Evolutionary conservation across 2,797 vertebrate species (phyloP), one percentile per base, ranked within the genome.

Genomic region (Mormyrus proboscirostris): DNA sequence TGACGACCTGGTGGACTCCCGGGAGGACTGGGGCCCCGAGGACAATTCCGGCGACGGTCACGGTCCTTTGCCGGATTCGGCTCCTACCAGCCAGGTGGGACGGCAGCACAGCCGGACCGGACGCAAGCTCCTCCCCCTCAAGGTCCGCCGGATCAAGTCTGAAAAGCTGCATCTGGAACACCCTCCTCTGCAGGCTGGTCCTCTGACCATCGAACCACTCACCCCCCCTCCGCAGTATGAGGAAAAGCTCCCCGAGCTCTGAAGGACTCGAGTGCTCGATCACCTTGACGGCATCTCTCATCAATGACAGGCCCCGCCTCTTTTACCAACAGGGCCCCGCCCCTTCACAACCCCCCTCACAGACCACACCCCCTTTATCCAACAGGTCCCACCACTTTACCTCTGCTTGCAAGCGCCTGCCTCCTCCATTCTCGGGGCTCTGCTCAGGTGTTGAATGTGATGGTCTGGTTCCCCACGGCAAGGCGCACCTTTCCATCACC

Each of bases 201-300:
- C 94, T 0, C 88, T 96, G 16, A 97, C 96, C 0, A 96, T 99
- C 25, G 98, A 99, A 91, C 98, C 98, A 0, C 94, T 99, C 7
- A 99, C 98, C 0, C 98, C 98, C 0, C 98, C 98, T 0, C 98
- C 98, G 0, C 97, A 97, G 94, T 99, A 99, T 0, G 97, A 99
- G 0, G 95, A 95, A 88, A 94, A 95, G 89, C 90, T 94, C 44
- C 97, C 94, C 49, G 90, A 69, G 33, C 92, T 91, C 93, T 94
- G 33, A 92, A 89, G 88, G 29, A 38, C 22, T 22, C 19, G 8
- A 82, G n/a, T 47, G 76, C 76, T 79, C 19, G 38, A 19, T 79
- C 14, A 44, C 73, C 38, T n/a, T 4, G 4, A 12, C 3, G 4
- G 25, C 62, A 65, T 65, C 10, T 4, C 62, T 69, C 25, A 14